A percentile compares a stretch with the other conserved stretches of the same genome.
phyloP scores from a whole-genome alignment of 2,113 vertebrate species.

The Atlantisia rogersi region DNA sequence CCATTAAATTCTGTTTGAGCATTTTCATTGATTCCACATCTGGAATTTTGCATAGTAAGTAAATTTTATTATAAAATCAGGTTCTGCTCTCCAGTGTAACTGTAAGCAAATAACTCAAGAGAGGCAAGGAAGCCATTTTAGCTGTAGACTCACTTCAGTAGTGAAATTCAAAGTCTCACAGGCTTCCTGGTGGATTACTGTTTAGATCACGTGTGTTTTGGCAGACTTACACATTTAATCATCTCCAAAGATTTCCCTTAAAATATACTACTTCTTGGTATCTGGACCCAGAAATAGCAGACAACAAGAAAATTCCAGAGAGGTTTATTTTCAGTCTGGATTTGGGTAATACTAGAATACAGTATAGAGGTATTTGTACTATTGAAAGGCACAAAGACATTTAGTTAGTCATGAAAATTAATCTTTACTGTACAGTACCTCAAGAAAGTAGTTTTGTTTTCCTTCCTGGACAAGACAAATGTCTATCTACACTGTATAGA shows the following conservation, averaged over 20 bases:
- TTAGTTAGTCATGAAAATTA: background rate
- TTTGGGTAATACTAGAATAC: background rate
- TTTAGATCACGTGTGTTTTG: background rate
- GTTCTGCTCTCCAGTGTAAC: background rate
- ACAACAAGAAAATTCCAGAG: background rate
- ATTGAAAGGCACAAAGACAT: background rate
- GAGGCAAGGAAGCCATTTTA: background rate
- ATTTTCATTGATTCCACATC: background rate
- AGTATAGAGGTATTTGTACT: background rate
- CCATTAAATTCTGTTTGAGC: background rate
- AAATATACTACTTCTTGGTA: background rate
- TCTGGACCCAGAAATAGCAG: background rate
- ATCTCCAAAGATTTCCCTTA: background rate
- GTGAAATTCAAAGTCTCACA: background rate
- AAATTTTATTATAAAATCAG: background rate
- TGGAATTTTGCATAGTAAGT: constrained; percentile 8
- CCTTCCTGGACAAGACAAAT: background rate
- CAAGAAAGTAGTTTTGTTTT: background rate
- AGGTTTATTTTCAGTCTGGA: background rate
- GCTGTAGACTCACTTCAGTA: background rate
- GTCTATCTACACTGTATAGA: background rate
- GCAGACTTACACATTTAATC: background rate
- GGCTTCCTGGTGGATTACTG: background rate
- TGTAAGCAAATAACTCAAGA: background rate
- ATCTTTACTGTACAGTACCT: background rate